Evolutionary conservation across 2,797 vertebrate genomes (phyloP).

Genomic region (Sciurus vulgaris): DNA sequence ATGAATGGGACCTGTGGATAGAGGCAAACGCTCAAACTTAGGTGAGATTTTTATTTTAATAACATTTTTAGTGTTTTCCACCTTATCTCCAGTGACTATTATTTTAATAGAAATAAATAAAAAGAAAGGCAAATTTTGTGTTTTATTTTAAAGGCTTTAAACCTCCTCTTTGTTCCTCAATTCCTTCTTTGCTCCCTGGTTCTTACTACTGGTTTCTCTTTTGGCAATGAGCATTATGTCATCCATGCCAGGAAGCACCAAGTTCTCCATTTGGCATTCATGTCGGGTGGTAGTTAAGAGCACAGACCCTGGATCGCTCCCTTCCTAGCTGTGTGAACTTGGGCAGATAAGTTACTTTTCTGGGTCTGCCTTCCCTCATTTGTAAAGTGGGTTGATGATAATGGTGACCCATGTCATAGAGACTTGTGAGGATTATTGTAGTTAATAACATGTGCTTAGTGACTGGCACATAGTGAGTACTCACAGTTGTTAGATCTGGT

Average conservation of each 20-base stretch:
- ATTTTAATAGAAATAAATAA: constrained; percentile 12
- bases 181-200: not conserved
- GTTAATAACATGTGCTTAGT: not conserved
- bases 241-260: not conserved
- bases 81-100: not conserved
- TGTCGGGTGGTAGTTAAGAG: not conserved
- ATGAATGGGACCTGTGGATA: not conserved
- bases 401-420: not conserved
- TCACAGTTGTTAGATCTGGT: not conserved
- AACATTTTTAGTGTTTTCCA: not conserved
- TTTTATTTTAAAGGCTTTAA: not conserved
- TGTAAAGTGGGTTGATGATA: not conserved
- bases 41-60: not conserved
- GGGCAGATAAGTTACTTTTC: not conserved
- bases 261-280: not conserved
- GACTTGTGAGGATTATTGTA: not conserved
- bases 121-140: not conserved
- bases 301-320: not conserved
- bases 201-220: not conserved
- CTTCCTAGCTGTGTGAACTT: not conserved
- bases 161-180: not conserved
- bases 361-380: not conserved
- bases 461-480: too few species aligned
- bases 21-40: not conserved
- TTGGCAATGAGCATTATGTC: not conserved